phyloP scores from a whole-genome alignment of 2,113 vertebrate species.

The Ramphastos sulfuratus region DNA sequence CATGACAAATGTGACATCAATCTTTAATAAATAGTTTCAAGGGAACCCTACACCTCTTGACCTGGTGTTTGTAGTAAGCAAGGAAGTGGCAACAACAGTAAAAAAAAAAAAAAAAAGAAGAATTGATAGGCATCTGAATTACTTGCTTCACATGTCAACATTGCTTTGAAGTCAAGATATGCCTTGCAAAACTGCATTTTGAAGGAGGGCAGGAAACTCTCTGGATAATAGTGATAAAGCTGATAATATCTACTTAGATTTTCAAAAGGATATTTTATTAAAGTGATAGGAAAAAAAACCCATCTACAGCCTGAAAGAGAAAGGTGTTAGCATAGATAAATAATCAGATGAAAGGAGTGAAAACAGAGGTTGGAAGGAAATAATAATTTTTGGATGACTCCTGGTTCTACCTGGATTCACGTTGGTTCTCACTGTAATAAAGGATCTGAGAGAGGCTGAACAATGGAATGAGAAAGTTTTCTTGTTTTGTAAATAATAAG shows the following conservation, averaged over 20 bases:
- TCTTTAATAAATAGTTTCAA: neutral
- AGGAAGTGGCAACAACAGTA: neutral
- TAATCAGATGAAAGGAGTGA: neutral
- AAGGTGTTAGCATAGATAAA: neutral
- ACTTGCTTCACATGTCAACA: neutral
- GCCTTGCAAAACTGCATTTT: neutral
- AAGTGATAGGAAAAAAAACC: neutral
- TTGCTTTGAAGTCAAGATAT: neutral
- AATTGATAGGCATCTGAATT: neutral
- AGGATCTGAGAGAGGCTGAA: neutral
- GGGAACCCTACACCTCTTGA: neutral
- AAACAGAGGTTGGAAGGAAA: neutral
- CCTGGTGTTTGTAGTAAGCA: neutral
- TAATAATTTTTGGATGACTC: neutral
- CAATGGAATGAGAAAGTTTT: neutral
- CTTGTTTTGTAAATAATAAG: neutral
- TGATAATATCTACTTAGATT: neutral
- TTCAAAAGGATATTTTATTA: neutral
- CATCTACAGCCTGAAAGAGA: neutral
- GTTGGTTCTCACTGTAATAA: neutral
- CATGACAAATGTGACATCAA: accelerated
- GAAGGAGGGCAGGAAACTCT: neutral
- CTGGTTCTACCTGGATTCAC: too few relatives aligned
- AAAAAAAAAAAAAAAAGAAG: neutral
- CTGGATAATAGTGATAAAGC: neutral